phyloP scores from a whole-genome alignment of 92 coral and sea anemone species.

The Phenganax subtilis region DNA sequence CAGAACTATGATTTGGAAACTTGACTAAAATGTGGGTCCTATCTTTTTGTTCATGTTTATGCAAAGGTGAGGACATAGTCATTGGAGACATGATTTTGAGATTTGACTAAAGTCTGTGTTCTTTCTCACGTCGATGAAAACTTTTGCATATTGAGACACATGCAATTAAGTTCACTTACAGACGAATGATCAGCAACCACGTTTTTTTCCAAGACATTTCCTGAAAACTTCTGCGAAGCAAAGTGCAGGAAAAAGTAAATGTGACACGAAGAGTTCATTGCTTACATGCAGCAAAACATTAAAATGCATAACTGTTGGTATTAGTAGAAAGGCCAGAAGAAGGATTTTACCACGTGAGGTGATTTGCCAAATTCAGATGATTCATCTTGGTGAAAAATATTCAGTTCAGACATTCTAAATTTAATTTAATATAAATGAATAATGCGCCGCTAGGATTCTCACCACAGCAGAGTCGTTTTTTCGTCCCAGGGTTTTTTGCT shows the following conservation, averaged over 20 bases:
- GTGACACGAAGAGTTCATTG: no score
- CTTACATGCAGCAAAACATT: background rate
- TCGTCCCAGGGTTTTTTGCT: no score
- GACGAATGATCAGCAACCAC: slow-evolving; percentile 10
- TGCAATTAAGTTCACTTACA: background rate
- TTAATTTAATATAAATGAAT: background rate
- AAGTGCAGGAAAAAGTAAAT: background rate
- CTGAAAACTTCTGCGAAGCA: slow-evolving; percentile 8
- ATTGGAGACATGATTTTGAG: no score
- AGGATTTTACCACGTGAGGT: slow-evolving; percentile 11
- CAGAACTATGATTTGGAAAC: background rate
- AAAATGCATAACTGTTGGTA: no score
- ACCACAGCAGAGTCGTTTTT: no score
- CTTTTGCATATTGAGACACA: no score
- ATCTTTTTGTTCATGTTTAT: no score
- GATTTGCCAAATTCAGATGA: background rate
- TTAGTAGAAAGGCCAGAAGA: background rate
- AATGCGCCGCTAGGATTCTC: no score
- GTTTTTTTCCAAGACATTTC: background rate
- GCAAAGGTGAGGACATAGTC: no score
- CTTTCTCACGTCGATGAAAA: no score
- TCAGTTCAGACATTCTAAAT: slow-evolving; percentile 17
- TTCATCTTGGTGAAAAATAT: slow-evolving; percentile 28
- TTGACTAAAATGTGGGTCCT: no score
- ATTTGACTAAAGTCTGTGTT: no score